A percentile compares a stretch with the other conserved stretches of the same genome.
Conservation (phyloP, 2,888 invertebrate genomes). For the Cantharis flavilabris region DNA sequence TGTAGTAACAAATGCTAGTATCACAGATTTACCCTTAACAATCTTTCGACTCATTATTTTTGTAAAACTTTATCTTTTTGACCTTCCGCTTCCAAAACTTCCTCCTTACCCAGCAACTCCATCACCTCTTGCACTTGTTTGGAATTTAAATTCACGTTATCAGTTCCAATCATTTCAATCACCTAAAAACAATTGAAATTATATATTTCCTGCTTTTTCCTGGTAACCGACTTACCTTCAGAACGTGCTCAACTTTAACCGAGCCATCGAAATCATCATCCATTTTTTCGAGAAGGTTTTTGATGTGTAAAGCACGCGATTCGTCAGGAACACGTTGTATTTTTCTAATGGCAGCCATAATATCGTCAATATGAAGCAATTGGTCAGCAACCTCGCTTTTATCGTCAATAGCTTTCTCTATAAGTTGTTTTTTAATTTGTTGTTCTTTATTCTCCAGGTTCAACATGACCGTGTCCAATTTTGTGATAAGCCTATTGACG, state of each 20-base stretch:
- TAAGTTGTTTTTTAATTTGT: constrained; percentile 62
- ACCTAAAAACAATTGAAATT: constrained; percentile 64
- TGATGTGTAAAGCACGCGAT: constrained; percentile 78
- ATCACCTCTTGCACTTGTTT: constrained; percentile 88
- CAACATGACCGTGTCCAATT: constrained; percentile 75
- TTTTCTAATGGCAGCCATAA: constrained; percentile 82
- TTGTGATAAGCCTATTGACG: constrained; percentile 86
- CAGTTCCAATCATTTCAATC: constrained; percentile 87
- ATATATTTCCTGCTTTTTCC: no score
- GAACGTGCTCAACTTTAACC: constrained; percentile 89
- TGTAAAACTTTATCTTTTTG: constrained; percentile 75
- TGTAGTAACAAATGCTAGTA: neutral
- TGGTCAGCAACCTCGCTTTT: constrained; percentile 51
- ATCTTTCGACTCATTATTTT: constrained; percentile 52
- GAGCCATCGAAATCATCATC: constrained; percentile 94
- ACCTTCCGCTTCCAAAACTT: constrained; percentile 79
- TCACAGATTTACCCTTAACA: neutral
- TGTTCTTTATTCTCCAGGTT: constrained; percentile 79
- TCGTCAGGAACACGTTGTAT: constrained; percentile 84
- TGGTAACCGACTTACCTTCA: constrained; percentile 71
- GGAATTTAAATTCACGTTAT: constrained; percentile 83
- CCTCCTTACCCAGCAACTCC: constrained; percentile 85
- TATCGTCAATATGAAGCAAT: constrained; percentile 84
- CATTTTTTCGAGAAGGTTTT: constrained; percentile 82
- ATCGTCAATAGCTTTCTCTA: constrained; percentile 50